Evolutionary conservation across 92 coral and sea anemone genomes (phyloP).

Genomic region (Heteractis magnifica): DNA sequence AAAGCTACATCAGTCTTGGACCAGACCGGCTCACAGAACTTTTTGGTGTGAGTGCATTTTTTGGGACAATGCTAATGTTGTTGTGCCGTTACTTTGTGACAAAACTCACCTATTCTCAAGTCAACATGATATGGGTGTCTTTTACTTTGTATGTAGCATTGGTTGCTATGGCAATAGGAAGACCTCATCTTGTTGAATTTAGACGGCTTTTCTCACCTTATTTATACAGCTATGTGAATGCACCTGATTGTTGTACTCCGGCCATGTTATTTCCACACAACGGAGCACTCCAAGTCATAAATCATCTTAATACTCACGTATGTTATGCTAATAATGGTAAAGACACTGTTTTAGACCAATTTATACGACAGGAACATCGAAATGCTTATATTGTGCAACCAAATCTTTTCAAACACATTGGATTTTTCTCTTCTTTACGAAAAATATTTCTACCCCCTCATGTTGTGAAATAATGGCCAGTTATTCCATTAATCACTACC

Average conservation of each 20-base stretch:
- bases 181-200: conserved; percentile 59
- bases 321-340: conserved; percentile 54
- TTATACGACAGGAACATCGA: conserved; percentile 12
- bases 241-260: conserved; percentile 82
- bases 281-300: conserved; percentile 53
- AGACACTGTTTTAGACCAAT: conserved; percentile 60
- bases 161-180: conserved; percentile 57
- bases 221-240: conserved; percentile 47
- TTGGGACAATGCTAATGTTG: conserved; percentile 38
- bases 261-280: conserved; percentile 68
- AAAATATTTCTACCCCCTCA: conserved; percentile 39
- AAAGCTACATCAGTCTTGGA: conserved; percentile 61
- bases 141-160: conserved; percentile 42
- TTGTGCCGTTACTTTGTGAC: not conserved
- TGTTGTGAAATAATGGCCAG: conserved; percentile 23
- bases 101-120: not conserved
- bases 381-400: conserved; percentile 68
- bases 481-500: not conserved
- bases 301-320: conserved; percentile 35
- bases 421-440: conserved; percentile 63
- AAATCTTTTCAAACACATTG: conserved; percentile 71
- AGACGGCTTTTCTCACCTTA: conserved; percentile 44
- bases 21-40: conserved; percentile 71
- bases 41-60: conserved; percentile 39
- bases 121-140: conserved; percentile 23